Evolutionary conservation across 2,113 vertebrate species (phyloP).

Genomic region (Isichthys henryi): DNA sequence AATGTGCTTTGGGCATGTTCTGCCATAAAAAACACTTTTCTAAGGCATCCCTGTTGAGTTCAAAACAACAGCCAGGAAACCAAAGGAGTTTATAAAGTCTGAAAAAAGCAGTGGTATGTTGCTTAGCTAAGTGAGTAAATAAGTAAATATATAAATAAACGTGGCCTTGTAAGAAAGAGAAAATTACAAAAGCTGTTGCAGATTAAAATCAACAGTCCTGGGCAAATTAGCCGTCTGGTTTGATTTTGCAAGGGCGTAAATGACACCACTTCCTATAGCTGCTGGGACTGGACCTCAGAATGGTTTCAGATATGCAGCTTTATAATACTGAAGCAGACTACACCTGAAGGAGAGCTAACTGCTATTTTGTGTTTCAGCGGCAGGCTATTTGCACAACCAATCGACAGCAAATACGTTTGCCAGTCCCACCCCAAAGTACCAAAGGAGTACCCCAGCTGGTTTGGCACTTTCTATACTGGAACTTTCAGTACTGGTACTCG

Average conservation of each 20-base stretch:
- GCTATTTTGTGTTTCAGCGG: too few species aligned
- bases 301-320: not conserved
- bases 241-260: not conserved
- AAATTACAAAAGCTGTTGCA: constrained; percentile 24
- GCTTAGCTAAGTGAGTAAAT: constrained; percentile 16
- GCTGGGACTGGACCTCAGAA: not conserved
- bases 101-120: constrained; percentile 5
- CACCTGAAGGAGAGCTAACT: not conserved
- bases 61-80: constrained; percentile 47
- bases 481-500: too few species aligned
- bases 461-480: too few species aligned
- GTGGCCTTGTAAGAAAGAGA: constrained; percentile 20
- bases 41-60: constrained; percentile 44
- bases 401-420: too few species aligned
- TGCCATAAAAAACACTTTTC: constrained; percentile 45
- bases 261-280: not conserved
- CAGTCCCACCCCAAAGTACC: too few species aligned
- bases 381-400: too few species aligned
- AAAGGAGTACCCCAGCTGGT: too few species aligned
- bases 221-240: constrained; percentile 19
- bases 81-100: constrained; percentile 31
- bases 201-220: constrained; percentile 4
- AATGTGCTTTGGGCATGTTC: constrained; percentile 49
- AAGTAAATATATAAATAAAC: constrained; percentile 21
- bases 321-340: not conserved